Evolutionary conservation across 2,113 vertebrate genomes (phyloP).

Genomic region (Tympanuchus pallidicinctus): DNA sequence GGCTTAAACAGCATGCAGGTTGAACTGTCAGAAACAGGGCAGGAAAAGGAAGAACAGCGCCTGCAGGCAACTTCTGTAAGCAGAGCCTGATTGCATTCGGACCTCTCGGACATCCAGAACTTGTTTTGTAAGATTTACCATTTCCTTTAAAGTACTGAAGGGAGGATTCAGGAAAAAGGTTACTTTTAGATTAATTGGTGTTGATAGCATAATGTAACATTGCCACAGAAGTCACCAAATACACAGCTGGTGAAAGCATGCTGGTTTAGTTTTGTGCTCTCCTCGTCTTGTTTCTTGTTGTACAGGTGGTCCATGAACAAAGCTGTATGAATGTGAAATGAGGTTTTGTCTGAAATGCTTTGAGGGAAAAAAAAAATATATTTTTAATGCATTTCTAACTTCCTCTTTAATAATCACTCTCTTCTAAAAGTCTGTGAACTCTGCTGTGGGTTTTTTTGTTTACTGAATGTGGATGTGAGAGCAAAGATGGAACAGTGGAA

Average conservation of each 20-base stretch:
- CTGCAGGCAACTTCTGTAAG: background rate
- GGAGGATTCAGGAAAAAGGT: constrained; percentile 8
- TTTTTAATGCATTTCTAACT: background rate
- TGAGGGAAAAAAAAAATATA: background rate
- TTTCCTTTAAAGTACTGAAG: background rate
- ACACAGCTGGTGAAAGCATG: background rate
- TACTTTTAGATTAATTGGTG: constrained; percentile 38
- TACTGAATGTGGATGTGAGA: background rate
- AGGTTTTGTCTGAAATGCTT: background rate
- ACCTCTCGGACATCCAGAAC: background rate
- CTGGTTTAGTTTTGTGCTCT: background rate
- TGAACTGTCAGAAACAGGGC: constrained; percentile 2
- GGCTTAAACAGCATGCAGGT: background rate
- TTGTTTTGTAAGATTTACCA: background rate
- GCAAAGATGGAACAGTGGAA: background rate
- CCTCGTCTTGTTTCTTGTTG: background rate
- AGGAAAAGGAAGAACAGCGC: background rate
- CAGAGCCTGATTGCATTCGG: background rate
- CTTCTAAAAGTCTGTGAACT: background rate
- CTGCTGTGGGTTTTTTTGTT: background rate
- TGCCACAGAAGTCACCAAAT: background rate
- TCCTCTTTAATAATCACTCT: background rate
- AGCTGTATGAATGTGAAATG: background rate
- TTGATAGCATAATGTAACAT: background rate
- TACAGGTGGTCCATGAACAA: background rate